A percentile compares a stretch with the other conserved stretches of the same genome.
Evolutionary conservation across 2,888 invertebrate species (phyloP).

Genomic region (Ceratothoa steindachneri): DNA sequence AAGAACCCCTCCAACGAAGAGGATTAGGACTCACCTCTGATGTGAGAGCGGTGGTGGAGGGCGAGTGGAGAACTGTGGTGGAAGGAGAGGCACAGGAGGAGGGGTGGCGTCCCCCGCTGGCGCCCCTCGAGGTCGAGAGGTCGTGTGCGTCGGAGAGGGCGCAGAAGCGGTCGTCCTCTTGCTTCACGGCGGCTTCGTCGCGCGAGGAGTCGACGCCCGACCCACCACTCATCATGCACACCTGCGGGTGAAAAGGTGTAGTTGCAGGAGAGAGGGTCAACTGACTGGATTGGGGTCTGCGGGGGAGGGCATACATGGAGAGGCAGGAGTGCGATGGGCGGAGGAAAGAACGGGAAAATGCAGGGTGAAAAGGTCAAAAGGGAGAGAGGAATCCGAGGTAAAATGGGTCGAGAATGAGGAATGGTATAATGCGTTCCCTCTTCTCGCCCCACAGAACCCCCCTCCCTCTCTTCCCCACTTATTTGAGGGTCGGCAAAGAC

Average conservation of each 20-base stretch:
- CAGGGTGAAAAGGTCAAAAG: not conserved
- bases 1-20: too few relatives aligned
- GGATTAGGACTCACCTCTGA: too few relatives aligned
- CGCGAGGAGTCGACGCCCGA: conserved; percentile 16
- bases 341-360: not conserved
- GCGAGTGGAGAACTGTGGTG: conserved; percentile 40
- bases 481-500: too few relatives aligned
- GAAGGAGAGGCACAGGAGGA: conserved; percentile 34
- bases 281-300: too few relatives aligned
- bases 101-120: conserved; percentile 11
- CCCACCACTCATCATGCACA: conserved; percentile 42
- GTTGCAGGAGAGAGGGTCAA: not conserved
- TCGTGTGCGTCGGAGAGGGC: conserved; percentile 22
- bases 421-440: too few relatives aligned
- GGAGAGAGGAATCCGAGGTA: conserved; percentile 1
- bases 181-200: conserved; percentile 34
- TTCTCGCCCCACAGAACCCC: too few relatives aligned
- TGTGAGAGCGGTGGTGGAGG: conserved; percentile 43
- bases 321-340: too few relatives aligned
- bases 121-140: not conserved
- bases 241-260: conserved; percentile 14
- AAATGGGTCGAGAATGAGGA: too few relatives aligned
- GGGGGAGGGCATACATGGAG: not conserved
- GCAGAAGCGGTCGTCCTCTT: conserved; percentile 31
- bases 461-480: too few relatives aligned